A percentile compares a stretch with the other conserved stretches of the same genome.
These are phyloP conservation scores for Hippocampus guttulatus DNA, from an alignment of 2,113 vertebrate species.

Conservation along the genomic window DNA sequence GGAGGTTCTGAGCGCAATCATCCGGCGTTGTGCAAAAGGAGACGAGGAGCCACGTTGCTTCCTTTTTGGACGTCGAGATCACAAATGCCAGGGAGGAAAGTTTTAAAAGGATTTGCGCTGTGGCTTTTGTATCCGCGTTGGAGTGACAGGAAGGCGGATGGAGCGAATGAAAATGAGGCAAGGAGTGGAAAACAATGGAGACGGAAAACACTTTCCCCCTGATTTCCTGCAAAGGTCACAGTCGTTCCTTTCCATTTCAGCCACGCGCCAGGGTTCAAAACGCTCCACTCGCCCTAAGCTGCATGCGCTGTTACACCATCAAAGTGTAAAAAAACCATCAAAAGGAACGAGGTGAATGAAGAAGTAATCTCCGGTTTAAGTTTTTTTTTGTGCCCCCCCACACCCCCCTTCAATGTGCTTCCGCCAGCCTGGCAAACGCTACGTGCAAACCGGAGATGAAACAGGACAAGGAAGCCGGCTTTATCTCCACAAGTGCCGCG, in stretches of 20 bases:
- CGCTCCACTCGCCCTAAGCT: slow-evolving; percentile 10
- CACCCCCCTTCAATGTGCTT: not conserved
- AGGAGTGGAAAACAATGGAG: slow-evolving; percentile 25
- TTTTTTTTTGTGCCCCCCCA: not conserved
- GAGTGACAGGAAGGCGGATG: slow-evolving; percentile 6
- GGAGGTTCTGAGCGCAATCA: slow-evolving; percentile 21
- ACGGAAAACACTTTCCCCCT: slow-evolving; percentile 52
- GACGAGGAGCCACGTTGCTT: not conserved
- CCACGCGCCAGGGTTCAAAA: slow-evolving; percentile 33
- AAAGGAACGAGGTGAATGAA: slow-evolving; percentile 12
- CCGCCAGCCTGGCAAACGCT: slow-evolving; percentile 24
- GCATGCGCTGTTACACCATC: slow-evolving; percentile 19
- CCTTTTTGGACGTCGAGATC: slow-evolving; percentile 14
- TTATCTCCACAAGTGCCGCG: not conserved
- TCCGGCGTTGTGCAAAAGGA: slow-evolving; percentile 14
- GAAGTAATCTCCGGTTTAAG: slow-evolving; percentile 20
- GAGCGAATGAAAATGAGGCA: slow-evolving; percentile 17
- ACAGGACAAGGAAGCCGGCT: slow-evolving; percentile 14
- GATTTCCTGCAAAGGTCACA: slow-evolving; percentile 59
- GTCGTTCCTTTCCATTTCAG: slow-evolving; percentile 49
- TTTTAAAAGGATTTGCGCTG: not conserved
- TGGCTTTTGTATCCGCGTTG: not conserved
- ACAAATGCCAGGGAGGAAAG: not conserved
- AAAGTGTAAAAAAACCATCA: slow-evolving; percentile 30
- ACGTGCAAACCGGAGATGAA: slow-evolving; percentile 23